Percentiles rank a stretch among this genome's conserved stretches.
Evolutionary conservation across 2,113 vertebrate species (phyloP).

Genomic region (Pavo muticus): DNA sequence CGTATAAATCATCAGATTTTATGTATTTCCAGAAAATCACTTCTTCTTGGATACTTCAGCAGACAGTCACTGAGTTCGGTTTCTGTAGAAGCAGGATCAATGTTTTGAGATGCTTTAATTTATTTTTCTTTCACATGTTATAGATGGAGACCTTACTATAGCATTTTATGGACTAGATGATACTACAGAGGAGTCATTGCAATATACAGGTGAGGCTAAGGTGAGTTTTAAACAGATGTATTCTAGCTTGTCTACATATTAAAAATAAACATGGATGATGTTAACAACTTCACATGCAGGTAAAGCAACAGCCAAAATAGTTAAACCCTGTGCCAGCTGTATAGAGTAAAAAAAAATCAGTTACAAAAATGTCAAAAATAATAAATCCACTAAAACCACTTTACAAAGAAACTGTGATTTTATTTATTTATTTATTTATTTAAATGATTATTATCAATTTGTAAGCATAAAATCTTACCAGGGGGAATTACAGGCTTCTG

Average conservation of each 20-base stretch:
- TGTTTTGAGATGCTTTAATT: slow-evolving; percentile 26
- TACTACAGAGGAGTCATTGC: neutral
- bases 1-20: slow-evolving; percentile 49
- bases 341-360: neutral
- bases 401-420: neutral
- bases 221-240: neutral
- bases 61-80: neutral
- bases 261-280: neutral
- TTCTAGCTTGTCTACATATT: neutral
- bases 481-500: neutral
- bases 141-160: neutral
- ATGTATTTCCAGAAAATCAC: slow-evolving; percentile 25
- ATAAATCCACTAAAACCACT: neutral
- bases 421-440: neutral
- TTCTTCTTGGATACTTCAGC: neutral
- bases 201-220: neutral
- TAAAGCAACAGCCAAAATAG: neutral
- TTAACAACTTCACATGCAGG: neutral
- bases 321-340: neutral
- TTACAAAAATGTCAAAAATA: neutral
- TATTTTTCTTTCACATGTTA: slow-evolving; percentile 1
- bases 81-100: neutral
- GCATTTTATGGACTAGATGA: neutral
- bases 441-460: neutral
- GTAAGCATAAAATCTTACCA: neutral